A percentile compares a stretch with the other conserved stretches of the same genome.
Conservation (phyloP, 1,140 invertebrate genomes). For the Drosophila punjabiensis region DNA sequence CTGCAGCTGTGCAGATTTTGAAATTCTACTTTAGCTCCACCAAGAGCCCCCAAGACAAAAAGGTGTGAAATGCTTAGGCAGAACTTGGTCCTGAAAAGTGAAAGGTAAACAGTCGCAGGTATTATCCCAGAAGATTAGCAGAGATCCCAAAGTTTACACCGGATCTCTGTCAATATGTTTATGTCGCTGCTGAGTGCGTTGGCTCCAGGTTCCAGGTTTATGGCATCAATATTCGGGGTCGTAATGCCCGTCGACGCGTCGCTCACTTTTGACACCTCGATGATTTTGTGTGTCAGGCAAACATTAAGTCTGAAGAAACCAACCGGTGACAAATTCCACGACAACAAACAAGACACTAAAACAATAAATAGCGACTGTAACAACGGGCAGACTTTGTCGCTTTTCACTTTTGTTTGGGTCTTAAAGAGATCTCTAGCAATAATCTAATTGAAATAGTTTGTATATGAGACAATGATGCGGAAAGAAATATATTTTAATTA, state of each 20-base stretch:
- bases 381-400: constrained; percentile 33
- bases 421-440: neutral
- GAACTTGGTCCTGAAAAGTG: constrained; percentile 31
- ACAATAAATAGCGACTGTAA: constrained; percentile 39
- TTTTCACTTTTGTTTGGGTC: constrained; percentile 64
- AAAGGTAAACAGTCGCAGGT: constrained; percentile 41
- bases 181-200: constrained; percentile 19
- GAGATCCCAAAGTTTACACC: constrained; percentile 22
- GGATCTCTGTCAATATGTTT: constrained; percentile 48
- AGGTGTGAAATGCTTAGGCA: constrained; percentile 15
- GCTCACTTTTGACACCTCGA: constrained; percentile 68
- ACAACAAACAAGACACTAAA: constrained; percentile 22
- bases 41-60: neutral
- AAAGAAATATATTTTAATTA: neutral
- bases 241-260: constrained; percentile 19
- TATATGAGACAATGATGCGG: neutral
- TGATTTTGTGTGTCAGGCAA: constrained; percentile 70
- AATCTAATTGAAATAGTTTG: neutral
- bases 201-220: constrained; percentile 21
- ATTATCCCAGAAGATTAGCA: constrained; percentile 30
- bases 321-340: constrained; percentile 47
- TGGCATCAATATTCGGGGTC: constrained; percentile 25
- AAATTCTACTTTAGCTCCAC: too few relatives aligned
- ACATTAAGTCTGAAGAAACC: constrained; percentile 13
- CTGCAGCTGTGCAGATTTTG: constrained; percentile 11